Evolutionary conservation across 2,113 vertebrate species (phyloP), one percentile per base, ranked within the genome.

Genomic region (Campylorhamphus procurvoides): DNA sequence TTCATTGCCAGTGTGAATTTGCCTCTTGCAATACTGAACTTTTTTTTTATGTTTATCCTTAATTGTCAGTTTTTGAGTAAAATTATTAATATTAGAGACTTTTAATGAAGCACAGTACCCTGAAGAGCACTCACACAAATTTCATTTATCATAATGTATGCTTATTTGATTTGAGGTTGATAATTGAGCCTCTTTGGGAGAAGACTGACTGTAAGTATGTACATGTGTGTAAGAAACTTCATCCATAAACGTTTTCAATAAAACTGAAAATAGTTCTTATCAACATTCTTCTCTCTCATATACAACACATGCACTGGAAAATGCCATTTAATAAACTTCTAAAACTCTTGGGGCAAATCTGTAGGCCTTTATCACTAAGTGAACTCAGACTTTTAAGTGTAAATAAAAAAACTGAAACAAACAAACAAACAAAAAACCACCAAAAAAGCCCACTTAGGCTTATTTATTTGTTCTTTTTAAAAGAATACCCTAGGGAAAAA

Each of bases 381-480:
- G 28, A 67, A 60, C 80, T 88, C 19, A 87, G 88, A 79, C 56
- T 90, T 93, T 59, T 82, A 37, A 39, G 0, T 74, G 24, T 55
- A 94, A 94, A 90, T 47, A 58, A 77, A 39, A 46, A 82, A 37
- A 37, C n/a, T n/a, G n/a, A 40, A 40, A 40, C 40, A 40, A 40
- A 40, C 40, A 42, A 42, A 42, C 69, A 55, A 86, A 81, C 58
- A 37, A 17, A 18, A 1, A 7, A 55, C 17, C 6, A 40, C 14
- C 44, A 46, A 46, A 46, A 46, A 46, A 9, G 12, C 40, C 40
- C 40, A 11, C 42, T 91, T 86, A 78, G 12, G 11, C 60, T 95
- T 87, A 59, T 87, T 92, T 93, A 94, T 96, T 91, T 71, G 31
- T 77, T 88, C 29, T 69, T 90, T 89, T 71, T 27, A 62, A 80